These are phyloP conservation scores for Araneus ventricosus DNA, from an alignment of 1,140 invertebrate species.

Conservation along the genomic window DNA sequence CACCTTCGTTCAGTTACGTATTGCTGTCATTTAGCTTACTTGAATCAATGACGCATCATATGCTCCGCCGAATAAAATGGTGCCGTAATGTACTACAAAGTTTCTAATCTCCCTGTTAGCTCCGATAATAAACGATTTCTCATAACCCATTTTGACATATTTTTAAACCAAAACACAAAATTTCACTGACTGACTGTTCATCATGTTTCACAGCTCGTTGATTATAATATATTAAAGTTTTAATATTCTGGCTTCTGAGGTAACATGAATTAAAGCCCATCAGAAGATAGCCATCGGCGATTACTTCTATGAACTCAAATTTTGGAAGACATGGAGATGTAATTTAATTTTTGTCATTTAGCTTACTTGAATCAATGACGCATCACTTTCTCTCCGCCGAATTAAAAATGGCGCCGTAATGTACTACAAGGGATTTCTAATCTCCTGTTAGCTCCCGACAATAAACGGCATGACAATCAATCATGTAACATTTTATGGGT, in stretches of 20 bases:
- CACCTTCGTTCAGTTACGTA: too few relatives aligned
- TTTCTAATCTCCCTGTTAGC: slow-evolving; percentile 41
- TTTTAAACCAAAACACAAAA: too few relatives aligned
- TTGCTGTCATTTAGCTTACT: not conserved
- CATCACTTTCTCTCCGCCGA: not conserved
- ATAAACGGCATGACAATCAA: slow-evolving; percentile 53
- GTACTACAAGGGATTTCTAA: slow-evolving; percentile 40
- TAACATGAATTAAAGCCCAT: too few relatives aligned
- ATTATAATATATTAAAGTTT: too few relatives aligned
- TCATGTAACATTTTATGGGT: slow-evolving; percentile 57
- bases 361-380: not conserved
- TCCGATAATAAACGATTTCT: slow-evolving; percentile 46
- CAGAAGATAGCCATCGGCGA: too few relatives aligned
- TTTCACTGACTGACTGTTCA: too few relatives aligned
- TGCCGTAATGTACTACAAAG: not conserved
- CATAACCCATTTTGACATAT: too few relatives aligned
- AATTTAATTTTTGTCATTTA: not conserved
- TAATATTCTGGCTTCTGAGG: too few relatives aligned
- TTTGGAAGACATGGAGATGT: too few relatives aligned
- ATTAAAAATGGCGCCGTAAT: not conserved
- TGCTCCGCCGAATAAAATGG: not conserved
- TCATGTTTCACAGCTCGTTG: too few relatives aligned
- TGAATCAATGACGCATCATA: slow-evolving; percentile 3
- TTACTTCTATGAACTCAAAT: too few relatives aligned
- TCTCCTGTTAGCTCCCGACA: slow-evolving; percentile 25